phyloP scores from a whole-genome alignment of 2,113 vertebrate genomes.

The Misgurnus anguillicaudatus region DNA sequence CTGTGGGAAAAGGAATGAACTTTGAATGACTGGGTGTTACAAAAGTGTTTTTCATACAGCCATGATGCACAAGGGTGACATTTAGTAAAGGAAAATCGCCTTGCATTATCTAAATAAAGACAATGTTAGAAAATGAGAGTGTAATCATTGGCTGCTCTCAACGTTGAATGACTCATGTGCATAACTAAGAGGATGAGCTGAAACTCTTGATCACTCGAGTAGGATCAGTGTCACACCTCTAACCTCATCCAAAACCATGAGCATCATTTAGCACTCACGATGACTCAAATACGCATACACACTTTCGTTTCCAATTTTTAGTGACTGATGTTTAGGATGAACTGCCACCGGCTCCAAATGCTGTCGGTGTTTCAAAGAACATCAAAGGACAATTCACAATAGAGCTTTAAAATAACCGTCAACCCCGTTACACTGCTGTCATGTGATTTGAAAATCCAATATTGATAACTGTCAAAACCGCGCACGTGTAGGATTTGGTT shows the following conservation, averaged over 20 bases:
- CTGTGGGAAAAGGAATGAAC: background rate
- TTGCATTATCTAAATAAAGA: no score
- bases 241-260: background rate
- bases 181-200: conserved; percentile 15
- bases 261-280: background rate
- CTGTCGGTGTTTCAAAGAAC: conserved; percentile 33
- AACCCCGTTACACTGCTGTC: conserved; percentile 30
- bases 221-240: background rate
- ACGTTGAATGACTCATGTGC: conserved; percentile 1
- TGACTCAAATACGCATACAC: background rate
- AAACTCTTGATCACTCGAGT: conserved; percentile 11
- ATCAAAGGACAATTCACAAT: conserved; percentile 46
- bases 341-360: conserved; percentile 25
- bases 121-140: no score
- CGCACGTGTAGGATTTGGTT: background rate
- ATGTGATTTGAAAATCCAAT: background rate
- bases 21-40: background rate
- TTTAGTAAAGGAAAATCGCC: no score
- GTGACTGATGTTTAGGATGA: conserved; percentile 22
- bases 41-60: background rate
- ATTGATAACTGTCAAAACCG: conserved; percentile 1
- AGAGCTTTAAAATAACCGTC: conserved; percentile 40
- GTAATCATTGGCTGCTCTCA: background rate
- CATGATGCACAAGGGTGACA: no score
- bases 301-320: conserved; percentile 13